Evolutionary conservation across 1,140 invertebrate genomes (phyloP).

Genomic region (Pomacea maculata): DNA sequence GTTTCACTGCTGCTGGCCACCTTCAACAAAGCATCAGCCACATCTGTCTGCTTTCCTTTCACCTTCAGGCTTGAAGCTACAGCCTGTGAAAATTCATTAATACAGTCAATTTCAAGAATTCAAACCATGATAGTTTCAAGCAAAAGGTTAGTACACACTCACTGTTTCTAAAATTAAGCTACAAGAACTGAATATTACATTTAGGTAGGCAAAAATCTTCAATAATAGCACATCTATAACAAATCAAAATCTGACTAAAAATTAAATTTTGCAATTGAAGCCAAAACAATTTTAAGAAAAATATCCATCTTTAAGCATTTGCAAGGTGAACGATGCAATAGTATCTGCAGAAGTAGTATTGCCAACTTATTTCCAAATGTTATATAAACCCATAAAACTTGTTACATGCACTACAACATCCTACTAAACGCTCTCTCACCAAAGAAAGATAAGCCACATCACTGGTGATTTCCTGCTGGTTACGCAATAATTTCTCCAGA

Average conservation of each 20-base stretch:
- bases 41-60: conserved; percentile 3
- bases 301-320: too few species aligned
- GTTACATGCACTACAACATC: neutral
- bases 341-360: neutral
- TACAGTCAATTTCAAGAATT: too few species aligned
- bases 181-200: too few species aligned
- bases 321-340: neutral
- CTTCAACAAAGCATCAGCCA: neutral
- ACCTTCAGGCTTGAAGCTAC: conserved; percentile 3
- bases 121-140: too few species aligned
- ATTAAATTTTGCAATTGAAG: neutral
- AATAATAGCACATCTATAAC: neutral
- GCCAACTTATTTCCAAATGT: neutral
- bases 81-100: conserved; percentile 8
- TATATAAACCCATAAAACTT: neutral
- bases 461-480: conserved; percentile 24
- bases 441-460: conserved; percentile 23
- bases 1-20: conserved; percentile 4
- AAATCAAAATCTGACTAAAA: neutral
- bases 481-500: conserved; percentile 16
- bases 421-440: conserved; percentile 10
- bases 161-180: too few species aligned
- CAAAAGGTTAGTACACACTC: too few species aligned
- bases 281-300: neutral
- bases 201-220: neutral